These are phyloP conservation scores for Pseudopleuronectes americanus DNA, from an alignment of 2,797 vertebrate species.

Conservation along the genomic window DNA sequence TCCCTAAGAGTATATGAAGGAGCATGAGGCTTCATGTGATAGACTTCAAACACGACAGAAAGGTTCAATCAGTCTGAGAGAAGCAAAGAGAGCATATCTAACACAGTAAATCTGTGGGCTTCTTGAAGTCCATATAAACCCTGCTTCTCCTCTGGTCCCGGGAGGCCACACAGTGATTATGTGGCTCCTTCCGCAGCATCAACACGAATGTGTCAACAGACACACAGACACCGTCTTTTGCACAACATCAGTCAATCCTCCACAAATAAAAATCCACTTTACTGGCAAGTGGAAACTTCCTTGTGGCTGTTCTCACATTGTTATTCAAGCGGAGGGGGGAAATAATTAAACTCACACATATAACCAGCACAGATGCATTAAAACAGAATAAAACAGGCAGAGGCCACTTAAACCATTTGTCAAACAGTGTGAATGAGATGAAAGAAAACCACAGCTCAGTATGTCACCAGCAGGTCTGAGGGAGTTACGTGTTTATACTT, in stretches of 20 bases:
- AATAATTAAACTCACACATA: slow-evolving; percentile 77
- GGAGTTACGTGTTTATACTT: slow-evolving; percentile 23
- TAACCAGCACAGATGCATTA: slow-evolving; percentile 59
- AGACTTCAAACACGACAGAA: slow-evolving; percentile 51
- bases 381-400: slow-evolving; percentile 59
- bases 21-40: slow-evolving; percentile 19
- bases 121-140: slow-evolving; percentile 63
- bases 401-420: slow-evolving; percentile 72
- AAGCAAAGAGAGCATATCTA: slow-evolving; percentile 44
- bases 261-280: slow-evolving; percentile 73
- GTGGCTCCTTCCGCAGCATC: slow-evolving; percentile 66
- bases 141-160: slow-evolving; percentile 39
- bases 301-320: slow-evolving; percentile 77
- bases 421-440: slow-evolving; percentile 62
- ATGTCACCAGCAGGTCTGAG: slow-evolving; percentile 44
- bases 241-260: slow-evolving; percentile 76
- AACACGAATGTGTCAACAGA: slow-evolving; percentile 74
- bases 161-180: slow-evolving; percentile 66
- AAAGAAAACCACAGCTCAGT: slow-evolving; percentile 63
- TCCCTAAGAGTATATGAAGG: slow-evolving; percentile 19
- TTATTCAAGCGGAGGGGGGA: slow-evolving; percentile 70
- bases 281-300: slow-evolving; percentile 83
- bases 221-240: slow-evolving; percentile 58
- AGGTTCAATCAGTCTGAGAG: slow-evolving; percentile 28
- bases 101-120: slow-evolving; percentile 53